Evolutionary conservation across 2,113 vertebrate species (phyloP).

Genomic region (Labeo catla): DNA sequence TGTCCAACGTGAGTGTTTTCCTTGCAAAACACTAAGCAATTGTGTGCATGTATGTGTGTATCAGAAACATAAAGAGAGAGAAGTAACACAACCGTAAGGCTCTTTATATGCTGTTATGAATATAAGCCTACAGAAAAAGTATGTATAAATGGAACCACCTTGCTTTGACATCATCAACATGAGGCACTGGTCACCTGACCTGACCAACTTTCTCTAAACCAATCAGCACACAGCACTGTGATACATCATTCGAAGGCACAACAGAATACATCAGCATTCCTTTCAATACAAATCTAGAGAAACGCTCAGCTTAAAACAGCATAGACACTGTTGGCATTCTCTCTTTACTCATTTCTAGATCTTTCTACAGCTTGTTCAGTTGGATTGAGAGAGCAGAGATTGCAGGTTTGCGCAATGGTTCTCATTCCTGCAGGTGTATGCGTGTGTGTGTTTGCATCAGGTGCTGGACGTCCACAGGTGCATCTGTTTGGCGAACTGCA

Average conservation of each 20-base stretch:
- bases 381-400: background rate
- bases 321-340: background rate
- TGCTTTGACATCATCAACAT: conserved; percentile 15
- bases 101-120: conserved; percentile 22
- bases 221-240: conserved; percentile 9
- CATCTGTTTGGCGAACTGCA: conserved; percentile 86
- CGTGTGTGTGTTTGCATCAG: conserved; percentile 64
- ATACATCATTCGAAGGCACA: background rate
- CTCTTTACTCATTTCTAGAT: conserved; percentile 1
- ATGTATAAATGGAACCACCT: conserved; percentile 17
- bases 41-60: background rate
- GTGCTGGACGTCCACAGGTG: conserved; percentile 84
- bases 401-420: background rate
- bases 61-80: conserved; percentile 6
- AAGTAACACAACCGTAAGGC: background rate
- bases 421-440: background rate
- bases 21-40: background rate
- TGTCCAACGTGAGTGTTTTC: background rate
- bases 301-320: background rate
- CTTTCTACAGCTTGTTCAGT: background rate
- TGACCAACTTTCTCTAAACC: conserved; percentile 22
- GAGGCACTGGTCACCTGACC: conserved; percentile 6
- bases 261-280: background rate
- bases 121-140: background rate
- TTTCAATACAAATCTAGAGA: conserved; percentile 16